A percentile compares a stretch with the other conserved stretches of the same genome.
phyloP scores from a whole-genome alignment of 1,140 invertebrate species.

The Yoshiicerus persimilis region DNA sequence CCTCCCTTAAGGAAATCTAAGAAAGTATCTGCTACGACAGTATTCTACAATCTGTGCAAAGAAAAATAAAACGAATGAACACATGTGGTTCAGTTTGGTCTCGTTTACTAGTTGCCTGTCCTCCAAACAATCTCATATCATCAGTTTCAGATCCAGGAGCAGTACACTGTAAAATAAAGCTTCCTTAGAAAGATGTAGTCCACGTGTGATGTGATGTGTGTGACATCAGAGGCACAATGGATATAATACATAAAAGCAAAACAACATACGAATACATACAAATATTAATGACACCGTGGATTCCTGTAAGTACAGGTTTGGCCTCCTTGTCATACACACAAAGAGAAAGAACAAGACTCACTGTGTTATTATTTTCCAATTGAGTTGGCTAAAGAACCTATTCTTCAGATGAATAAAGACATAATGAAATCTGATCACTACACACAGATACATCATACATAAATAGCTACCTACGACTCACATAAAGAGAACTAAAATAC shows the following conservation, averaged over 20 bases:
- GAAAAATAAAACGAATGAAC: not conserved
- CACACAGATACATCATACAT: not conserved
- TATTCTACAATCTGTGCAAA: not conserved
- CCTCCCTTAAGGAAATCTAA: not conserved
- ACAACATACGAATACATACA: not conserved
- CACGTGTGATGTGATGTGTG: not conserved
- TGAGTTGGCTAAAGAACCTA: not conserved
- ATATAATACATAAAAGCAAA: not conserved
- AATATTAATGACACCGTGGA: not conserved
- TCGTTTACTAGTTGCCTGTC: not conserved
- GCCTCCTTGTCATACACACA: not conserved
- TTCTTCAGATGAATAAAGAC: not conserved
- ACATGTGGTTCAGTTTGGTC: not conserved
- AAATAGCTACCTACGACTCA: not conserved
- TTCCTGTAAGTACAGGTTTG: not conserved
- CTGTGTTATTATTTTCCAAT: not conserved
- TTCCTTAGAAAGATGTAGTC: not conserved
- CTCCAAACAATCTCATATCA: not conserved
- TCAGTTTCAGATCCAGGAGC: not conserved
- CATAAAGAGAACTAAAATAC: not conserved
- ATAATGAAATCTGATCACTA: conserved; percentile 33
- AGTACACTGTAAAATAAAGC: not conserved
- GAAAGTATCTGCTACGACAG: not conserved
- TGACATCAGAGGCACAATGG: not conserved
- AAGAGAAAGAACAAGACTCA: not conserved